A percentile compares a stretch with the other conserved stretches of the same genome.
phyloP scores from a whole-genome alignment of 2,888 invertebrate genomes.

The Belgica antarctica region DNA sequence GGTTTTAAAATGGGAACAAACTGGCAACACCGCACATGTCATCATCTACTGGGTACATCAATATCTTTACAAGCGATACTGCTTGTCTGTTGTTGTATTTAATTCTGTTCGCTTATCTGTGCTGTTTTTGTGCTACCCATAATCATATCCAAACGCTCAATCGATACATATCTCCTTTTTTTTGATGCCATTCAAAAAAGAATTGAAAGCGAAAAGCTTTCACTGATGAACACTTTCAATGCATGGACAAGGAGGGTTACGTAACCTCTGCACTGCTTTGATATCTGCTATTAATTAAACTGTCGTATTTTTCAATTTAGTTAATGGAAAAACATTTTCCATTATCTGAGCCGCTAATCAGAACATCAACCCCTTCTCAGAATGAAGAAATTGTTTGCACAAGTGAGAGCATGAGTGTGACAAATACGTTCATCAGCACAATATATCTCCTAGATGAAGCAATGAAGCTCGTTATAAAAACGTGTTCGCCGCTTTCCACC shows the following conservation, averaged over 20 bases:
- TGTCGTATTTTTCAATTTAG: constrained; percentile 25
- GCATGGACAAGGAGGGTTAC: not conserved
- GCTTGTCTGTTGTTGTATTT: not conserved
- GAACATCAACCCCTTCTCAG: no score
- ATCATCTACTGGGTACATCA: not conserved
- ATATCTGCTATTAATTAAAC: constrained; percentile 24
- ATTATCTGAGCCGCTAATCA: not conserved
- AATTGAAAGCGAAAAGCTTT: constrained; percentile 5
- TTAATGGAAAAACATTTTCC: constrained; percentile 26
- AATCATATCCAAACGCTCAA: not conserved
- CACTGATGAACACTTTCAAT: not conserved
- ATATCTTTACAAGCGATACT: not conserved
- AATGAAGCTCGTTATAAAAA: no score
- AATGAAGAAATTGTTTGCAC: no score
- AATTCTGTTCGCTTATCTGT: not conserved
- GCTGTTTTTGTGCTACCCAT: not conserved
- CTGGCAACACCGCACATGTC: not conserved
- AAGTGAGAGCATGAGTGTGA: not conserved
- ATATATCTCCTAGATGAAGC: no score
- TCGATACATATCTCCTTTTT: no score
- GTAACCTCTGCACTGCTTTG: not conserved
- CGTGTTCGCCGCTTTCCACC: no score
- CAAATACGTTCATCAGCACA: not conserved
- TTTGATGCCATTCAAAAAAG: not conserved
- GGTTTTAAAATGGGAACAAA: not conserved